Evolutionary conservation across 2,888 invertebrate species (phyloP), one percentile per base, ranked within the genome.

Genomic region (Chironomus tentans): DNA sequence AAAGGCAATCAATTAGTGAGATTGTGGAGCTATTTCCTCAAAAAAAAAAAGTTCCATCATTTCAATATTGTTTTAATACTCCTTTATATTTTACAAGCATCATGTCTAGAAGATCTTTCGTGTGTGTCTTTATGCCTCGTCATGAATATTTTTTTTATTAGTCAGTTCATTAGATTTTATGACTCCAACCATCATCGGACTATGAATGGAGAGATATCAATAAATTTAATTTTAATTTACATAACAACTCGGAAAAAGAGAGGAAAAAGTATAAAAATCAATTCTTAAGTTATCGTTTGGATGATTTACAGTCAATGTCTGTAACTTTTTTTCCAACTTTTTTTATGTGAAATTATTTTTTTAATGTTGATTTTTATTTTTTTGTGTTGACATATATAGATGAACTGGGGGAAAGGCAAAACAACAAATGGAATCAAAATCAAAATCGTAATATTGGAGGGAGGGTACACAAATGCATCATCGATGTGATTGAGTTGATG

Each of bases 161-260:
- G 70, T 15, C 21, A 70, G 47, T 48, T 70, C 70, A 70, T 70
- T 70, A 70, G 70, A 70, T 70, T 70, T 70, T 70, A 70, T 70
- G 13, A 48, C 48, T 13, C 47, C 46, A 22, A 48, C 70, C 70
- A 70, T 70, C 70, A 70, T 70, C 70, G 48, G 56, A 46, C 69
- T 65, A 65, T 65, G 65, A 65, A 65, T 65, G 65, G 65, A 65
- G 65, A 65, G 65, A 65, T 24, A 65, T 65, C 65, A 65, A 65
- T 65, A 65, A 65, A 65, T 65, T 65, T 65, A 65, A 65, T 65
- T 65, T 65, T 65, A 65, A 65, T 65, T 65, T 65, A 65, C 65
- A 65, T 65, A 65, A 65, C 65, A 65, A 5, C 15, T 56, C 21
- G 21, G 18, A 7, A 5, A 38, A 1, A 22, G 62, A 65, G 13